Conservation (phyloP, 2,113 vertebrate genomes). For the Prunella himalayana region DNA sequence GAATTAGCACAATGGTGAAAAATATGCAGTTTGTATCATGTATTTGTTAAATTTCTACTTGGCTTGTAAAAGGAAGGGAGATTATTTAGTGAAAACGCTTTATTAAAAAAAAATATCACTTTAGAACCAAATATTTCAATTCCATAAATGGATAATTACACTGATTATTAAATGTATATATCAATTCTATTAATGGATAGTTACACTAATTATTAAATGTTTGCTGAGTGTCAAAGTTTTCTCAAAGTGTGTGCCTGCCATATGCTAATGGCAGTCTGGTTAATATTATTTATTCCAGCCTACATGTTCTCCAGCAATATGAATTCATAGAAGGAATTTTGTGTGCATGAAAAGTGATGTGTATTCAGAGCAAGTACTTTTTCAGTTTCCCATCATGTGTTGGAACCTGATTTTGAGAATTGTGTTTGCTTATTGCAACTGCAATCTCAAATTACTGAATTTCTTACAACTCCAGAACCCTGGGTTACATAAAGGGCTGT, state of each 20-base stretch:
- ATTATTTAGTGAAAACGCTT: background rate
- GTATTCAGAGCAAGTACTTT: background rate
- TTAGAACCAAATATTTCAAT: background rate
- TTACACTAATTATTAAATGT: background rate
- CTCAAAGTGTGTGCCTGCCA: conserved; percentile 1
- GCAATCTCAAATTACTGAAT: background rate
- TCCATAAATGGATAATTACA: background rate
- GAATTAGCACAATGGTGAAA: background rate
- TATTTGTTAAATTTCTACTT: background rate
- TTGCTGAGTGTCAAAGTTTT: conserved; percentile 10
- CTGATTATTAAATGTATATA: background rate
- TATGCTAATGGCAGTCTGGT: conserved; percentile 21
- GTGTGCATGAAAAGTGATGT: background rate
- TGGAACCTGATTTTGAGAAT: background rate
- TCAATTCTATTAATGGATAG: background rate
- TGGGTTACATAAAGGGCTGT: background rate
- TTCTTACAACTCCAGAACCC: background rate
- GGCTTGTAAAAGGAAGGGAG: background rate
- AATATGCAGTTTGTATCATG: rapidly evolving
- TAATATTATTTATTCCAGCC: conserved; percentile 29
- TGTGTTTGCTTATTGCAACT: background rate
- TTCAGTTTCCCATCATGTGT: background rate
- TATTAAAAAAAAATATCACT: background rate
- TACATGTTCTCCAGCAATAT: background rate
- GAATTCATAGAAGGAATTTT: background rate